Conservation (phyloP, 2,888 invertebrate species). For the Meiosimyza decipiens region DNA sequence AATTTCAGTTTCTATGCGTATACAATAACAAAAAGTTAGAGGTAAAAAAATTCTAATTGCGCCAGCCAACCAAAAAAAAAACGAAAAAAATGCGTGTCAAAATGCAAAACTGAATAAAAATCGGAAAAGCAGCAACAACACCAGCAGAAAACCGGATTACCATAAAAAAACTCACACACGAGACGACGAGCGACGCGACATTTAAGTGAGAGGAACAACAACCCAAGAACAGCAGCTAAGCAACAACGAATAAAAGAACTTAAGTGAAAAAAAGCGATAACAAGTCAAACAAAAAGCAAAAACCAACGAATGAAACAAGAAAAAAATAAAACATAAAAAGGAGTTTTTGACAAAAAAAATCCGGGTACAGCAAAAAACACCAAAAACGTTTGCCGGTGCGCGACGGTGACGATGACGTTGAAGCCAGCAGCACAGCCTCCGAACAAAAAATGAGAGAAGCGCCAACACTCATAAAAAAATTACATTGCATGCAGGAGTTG, state of each 20-base stretch:
- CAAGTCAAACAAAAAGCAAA: slow-evolving; percentile 11
- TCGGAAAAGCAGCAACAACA: slow-evolving; percentile 19
- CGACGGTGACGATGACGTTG: background rate
- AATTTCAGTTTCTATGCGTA: background rate
- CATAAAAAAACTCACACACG: slow-evolving; percentile 16
- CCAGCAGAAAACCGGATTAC: slow-evolving; percentile 15
- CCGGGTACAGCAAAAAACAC: slow-evolving; percentile 13
- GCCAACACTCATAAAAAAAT: slow-evolving; percentile 19
- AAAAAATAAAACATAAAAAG: slow-evolving; percentile 1
- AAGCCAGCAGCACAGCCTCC: slow-evolving; percentile 25
- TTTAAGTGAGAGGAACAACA: slow-evolving; percentile 12
- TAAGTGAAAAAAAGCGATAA: slow-evolving; percentile 10
- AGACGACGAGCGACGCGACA: slow-evolving; percentile 9
- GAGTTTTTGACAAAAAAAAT: background rate
- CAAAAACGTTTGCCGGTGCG: slow-evolving; percentile 32
- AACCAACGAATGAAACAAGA: slow-evolving; percentile 1
- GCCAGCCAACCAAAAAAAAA: slow-evolving; percentile 10
- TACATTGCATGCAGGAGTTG: slow-evolving; percentile 25
- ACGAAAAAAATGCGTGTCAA: slow-evolving; percentile 27
- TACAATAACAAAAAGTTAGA: background rate
- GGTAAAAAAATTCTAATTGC: slow-evolving; percentile 15
- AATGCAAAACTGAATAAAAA: slow-evolving; percentile 25
- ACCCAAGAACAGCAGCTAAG: no score
- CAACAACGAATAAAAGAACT: slow-evolving; percentile 6
- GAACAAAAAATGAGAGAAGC: background rate